Percentiles rank a stretch among this genome's conserved stretches.
phyloP scores from a whole-genome alignment of 2,888 invertebrate genomes.

The Herminia tarsipennalis region DNA sequence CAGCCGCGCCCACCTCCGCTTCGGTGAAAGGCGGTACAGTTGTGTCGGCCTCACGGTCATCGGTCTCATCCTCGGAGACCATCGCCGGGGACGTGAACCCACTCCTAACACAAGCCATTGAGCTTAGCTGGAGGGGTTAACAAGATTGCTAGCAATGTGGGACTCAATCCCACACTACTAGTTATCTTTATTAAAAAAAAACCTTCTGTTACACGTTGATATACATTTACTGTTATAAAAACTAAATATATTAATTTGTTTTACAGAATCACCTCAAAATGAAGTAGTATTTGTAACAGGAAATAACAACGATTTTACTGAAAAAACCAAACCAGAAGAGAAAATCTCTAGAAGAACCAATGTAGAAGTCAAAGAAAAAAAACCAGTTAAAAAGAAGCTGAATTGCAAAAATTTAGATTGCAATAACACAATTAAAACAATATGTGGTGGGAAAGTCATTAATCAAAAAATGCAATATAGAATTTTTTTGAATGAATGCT shows the following conservation, averaged over 20 bases:
- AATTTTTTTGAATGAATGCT: conserved; percentile 72
- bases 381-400: conserved; percentile 14
- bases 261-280: conserved; percentile 16
- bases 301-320: conserved; percentile 21
- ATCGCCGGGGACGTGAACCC: too few relatives aligned
- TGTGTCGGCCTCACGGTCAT: too few relatives aligned
- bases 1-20: too few relatives aligned
- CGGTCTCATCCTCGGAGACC: too few relatives aligned
- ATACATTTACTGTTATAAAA: too few relatives aligned
- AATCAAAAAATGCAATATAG: conserved; percentile 55
- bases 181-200: too few relatives aligned
- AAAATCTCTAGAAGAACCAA: neutral
- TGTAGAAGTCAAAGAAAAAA: neutral
- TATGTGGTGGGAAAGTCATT: conserved; percentile 65
- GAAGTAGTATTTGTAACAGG: conserved; percentile 25
- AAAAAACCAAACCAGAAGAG: neutral
- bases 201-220: too few relatives aligned
- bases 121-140: too few relatives aligned
- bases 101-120: too few relatives aligned
- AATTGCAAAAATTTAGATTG: conserved; percentile 64
- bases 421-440: conserved; percentile 49
- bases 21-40: too few relatives aligned
- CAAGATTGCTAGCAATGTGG: too few relatives aligned
- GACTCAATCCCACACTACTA: too few relatives aligned
- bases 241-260: neutral